Base-by-base conservation (phyloP, 2,888 invertebrate species). In the Zaprionus obscuricornis region DNA sequence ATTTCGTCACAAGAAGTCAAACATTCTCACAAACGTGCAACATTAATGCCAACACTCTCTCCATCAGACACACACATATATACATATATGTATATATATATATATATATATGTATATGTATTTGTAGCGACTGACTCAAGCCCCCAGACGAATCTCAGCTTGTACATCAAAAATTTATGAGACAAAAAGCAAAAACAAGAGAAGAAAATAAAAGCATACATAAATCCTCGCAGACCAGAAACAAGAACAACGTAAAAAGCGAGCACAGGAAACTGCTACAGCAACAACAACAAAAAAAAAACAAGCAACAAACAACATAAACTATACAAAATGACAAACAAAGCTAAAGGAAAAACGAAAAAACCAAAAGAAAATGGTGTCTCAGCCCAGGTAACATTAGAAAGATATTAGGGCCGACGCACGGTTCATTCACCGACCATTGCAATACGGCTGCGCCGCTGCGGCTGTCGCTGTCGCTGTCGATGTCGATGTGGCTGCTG, bases 401-500 rank as follows among this genome's bases (percentile, higher is more conserved):
- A 78, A 69, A 66, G 49, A 64, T 74, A 78, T 83, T 82, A 86
- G 82, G 66, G 51, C 63, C 46, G 45, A 47, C 62, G 46, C 31
- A 62, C 67, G 82, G 86, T 86, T 86, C 88, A 88, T 88, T 88
- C 87, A 88, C 88, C 88, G 86, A 76, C 86, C 75, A 77, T 73
- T 82, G 78, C 70, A 69, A 66, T 74, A 85, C 78, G 68, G 39
- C 77, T 77, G 77, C 82, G 85, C 81, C 43, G 77, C 63, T 60
- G 63, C 34, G 11, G 60, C 42, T 54, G 56, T n/a, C 17, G 39
- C 55, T 65, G 54, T 7, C 39, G 52, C 63, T 60, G 63, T 31
- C 13, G 60, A 39, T 54, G 56, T n/a, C 17, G 39, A 52, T 65
- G 54, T 7, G 37, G 52, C 40, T 55, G 56, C 34, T 42, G 49